Evolutionary conservation across 2,888 invertebrate species (phyloP), one percentile per base, ranked within the genome.

Genomic region (Nycteola revayana): DNA sequence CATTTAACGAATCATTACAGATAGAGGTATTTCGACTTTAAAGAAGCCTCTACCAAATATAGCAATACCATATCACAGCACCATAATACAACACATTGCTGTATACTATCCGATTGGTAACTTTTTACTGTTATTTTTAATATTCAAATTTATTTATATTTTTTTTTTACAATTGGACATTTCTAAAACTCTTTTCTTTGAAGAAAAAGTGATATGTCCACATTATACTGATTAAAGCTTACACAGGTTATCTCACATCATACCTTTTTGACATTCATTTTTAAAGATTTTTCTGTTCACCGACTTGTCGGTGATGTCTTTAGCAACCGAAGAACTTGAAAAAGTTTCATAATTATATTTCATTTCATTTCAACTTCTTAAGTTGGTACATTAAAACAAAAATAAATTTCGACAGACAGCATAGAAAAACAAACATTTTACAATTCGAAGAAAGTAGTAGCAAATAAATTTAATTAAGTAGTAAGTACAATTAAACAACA

Each of bases 1-100:
- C 38, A 43, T 54, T 43, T 34, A 50, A 48, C 49, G 43, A 30
- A 51, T 37, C 44, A 47, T 50, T 48, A 60, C 60, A 59, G 56
- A 47, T 57, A 51, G 38, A 49, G 51, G 56, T 60, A 52, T 43
- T 49, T 56, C 55, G 66, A 63, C 60, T 59, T 60, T 54, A 59
- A 45, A 59, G 55, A 64, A 64, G 56, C 58, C 36, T 62, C 62
- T 54, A 54, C 67, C 61, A 69, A 68, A 63, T 75, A 68, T 63
- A 73, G 72, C 64, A 75, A 72, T 73, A 76, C 66, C 72, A 75
- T 78, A 81, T 78, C 77, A 81, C 76, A 81, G 81, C 70, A 71
- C 73, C 70, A 66, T 61, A 62, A 68, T 66, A 73, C 72, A 75
- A 66, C 69, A 63, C 48, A 53, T 60, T 60, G 68, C 69, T 75